A percentile compares a stretch with the other conserved stretches of the same genome.
phyloP scores from a whole-genome alignment of 1,140 invertebrate species.

The Oryzaephilus surinamensis region DNA sequence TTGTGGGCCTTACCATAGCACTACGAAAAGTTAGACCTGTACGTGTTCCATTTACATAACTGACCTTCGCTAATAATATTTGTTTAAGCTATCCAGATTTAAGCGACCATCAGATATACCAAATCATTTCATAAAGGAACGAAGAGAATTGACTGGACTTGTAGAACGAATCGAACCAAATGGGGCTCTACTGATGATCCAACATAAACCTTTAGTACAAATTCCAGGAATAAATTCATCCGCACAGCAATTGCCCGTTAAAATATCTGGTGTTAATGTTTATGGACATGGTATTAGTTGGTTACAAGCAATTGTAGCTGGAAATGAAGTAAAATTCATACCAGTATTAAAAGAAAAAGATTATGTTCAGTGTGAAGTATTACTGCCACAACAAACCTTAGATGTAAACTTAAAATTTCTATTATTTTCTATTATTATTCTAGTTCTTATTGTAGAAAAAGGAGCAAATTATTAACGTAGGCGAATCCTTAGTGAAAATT shows the following conservation, averaged over 20 bases:
- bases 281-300: slow-evolving; percentile 40
- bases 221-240: slow-evolving; percentile 33
- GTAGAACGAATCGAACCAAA: slow-evolving; percentile 39
- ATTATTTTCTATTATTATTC: slow-evolving; percentile 1
- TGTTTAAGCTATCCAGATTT: slow-evolving; percentile 40
- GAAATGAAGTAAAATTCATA: slow-evolving; percentile 37
- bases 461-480: slow-evolving; percentile 26
- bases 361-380: slow-evolving; percentile 38
- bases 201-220: slow-evolving; percentile 40
- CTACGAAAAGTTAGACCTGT: slow-evolving; percentile 42
- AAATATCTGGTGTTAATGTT: slow-evolving; percentile 40
- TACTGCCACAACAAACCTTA: slow-evolving; percentile 30
- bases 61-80: slow-evolving; percentile 4
- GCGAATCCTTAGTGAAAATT: slow-evolving; percentile 37
- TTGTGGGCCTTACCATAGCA: slow-evolving; percentile 38
- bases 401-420: slow-evolving; percentile 15
- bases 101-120: slow-evolving; percentile 40
- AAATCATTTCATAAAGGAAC: slow-evolving; percentile 36
- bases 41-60: slow-evolving; percentile 27
- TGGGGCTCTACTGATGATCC: slow-evolving; percentile 37
- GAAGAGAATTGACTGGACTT: slow-evolving; percentile 35
- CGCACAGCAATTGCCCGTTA: slow-evolving; percentile 39
- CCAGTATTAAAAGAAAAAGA: slow-evolving; percentile 36
- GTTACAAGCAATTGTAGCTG: slow-evolving; percentile 39
- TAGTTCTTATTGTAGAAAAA: slow-evolving; percentile 10